These are phyloP conservation scores for Micromys minutus DNA, from an alignment of 2,113 vertebrate species.

Conservation along the genomic window DNA sequence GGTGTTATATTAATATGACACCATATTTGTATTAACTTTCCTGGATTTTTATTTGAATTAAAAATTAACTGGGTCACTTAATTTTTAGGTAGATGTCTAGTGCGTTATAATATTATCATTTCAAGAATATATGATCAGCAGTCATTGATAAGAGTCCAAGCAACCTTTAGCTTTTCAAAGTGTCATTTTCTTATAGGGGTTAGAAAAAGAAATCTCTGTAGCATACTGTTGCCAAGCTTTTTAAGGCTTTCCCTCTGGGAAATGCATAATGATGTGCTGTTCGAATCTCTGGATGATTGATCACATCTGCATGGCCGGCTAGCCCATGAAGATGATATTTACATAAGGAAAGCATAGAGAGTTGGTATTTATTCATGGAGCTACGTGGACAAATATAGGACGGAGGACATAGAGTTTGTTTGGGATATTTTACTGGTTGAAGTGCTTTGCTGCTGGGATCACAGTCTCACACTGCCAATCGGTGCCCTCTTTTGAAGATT, in stretches of 20 bases:
- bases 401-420: neutral
- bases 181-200: neutral
- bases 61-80: neutral
- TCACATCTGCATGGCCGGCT: neutral
- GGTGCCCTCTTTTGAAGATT: neutral
- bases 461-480: accelerated
- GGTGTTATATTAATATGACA: neutral
- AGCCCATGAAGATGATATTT: neutral
- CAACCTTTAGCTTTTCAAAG: neutral
- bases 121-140: neutral
- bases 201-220: neutral
- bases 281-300: neutral
- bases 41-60: neutral
- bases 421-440: neutral
- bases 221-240: neutral
- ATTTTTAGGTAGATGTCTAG: neutral
- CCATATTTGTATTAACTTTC: neutral
- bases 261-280: neutral
- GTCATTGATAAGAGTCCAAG: neutral
- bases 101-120: neutral
- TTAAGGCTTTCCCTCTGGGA: neutral
- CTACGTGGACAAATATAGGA: neutral
- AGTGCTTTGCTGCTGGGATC: neutral
- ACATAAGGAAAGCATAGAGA: neutral
- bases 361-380: neutral